These are phyloP conservation scores for Drosophila mulleri DNA, from an alignment of 2,888 invertebrate genomes.

Conservation along the genomic window DNA sequence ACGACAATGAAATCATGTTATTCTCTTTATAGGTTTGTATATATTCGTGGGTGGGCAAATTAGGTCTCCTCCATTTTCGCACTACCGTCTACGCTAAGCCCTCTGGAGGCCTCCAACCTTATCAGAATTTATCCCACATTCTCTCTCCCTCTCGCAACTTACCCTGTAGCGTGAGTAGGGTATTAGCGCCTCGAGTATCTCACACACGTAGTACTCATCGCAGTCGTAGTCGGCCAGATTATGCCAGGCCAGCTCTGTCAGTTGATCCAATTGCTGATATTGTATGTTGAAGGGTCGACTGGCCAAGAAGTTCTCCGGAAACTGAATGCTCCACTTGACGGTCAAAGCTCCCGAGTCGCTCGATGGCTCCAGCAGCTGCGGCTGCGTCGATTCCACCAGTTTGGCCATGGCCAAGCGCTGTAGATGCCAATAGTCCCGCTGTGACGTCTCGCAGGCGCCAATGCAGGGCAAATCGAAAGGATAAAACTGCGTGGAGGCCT, in stretches of 20 bases:
- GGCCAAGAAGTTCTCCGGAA: conserved; percentile 74
- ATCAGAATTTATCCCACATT: no score
- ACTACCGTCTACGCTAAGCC: no score
- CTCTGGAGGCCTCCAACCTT: no score
- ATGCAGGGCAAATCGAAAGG: conserved; percentile 83
- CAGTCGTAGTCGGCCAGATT: conserved; percentile 87
- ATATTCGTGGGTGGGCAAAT: no score
- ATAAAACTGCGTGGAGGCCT: conserved; percentile 77
- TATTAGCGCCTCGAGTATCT: conserved; percentile 90
- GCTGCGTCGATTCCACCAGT: conserved; percentile 60
- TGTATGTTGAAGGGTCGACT: conserved; percentile 81
- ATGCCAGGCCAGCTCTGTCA: conserved; percentile 89
- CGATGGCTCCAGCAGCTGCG: conserved; percentile 50
- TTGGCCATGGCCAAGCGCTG: conserved; percentile 68
- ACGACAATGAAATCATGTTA: no score
- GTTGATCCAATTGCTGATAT: conserved; percentile 86
- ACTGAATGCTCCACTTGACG: conserved; percentile 76
- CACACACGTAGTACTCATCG: conserved; percentile 87
- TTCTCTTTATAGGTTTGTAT: no score
- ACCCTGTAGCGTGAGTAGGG: conserved; percentile 97
- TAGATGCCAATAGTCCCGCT: conserved; percentile 77
- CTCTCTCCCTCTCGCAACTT: conserved; percentile 54
- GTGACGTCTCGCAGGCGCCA: conserved; percentile 81
- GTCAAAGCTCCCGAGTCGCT: conserved; percentile 52
- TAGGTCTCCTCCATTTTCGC: no score